phyloP scores from a whole-genome alignment of 2,888 invertebrate genomes.

The Sphaerophoria rueppellii region DNA sequence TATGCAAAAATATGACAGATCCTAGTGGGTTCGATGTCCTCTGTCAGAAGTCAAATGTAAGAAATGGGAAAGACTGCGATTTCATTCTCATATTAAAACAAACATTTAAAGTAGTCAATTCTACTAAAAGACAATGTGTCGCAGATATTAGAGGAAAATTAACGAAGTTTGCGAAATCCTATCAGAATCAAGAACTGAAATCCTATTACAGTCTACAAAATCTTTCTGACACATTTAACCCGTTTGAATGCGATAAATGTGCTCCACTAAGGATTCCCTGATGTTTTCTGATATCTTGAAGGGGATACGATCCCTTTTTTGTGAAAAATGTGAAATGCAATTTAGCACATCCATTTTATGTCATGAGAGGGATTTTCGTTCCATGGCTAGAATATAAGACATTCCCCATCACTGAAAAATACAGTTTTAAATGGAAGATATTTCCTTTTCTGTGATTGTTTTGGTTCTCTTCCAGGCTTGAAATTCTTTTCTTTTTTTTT shows the following conservation, averaged over 20 bases:
- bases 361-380: constrained; percentile 23
- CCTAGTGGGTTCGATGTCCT: not conserved
- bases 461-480: not conserved
- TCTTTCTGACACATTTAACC: constrained; percentile 9
- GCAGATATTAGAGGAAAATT: constrained; percentile 5
- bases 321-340: constrained; percentile 62
- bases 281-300: constrained; percentile 16
- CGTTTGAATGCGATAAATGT: constrained; percentile 20
- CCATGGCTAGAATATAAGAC: not conserved
- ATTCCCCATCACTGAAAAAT: constrained; percentile 10
- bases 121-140: not conserved
- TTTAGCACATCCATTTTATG: constrained; percentile 32
- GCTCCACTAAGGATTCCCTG: not conserved
- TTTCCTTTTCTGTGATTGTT: not conserved
- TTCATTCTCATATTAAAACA: not conserved
- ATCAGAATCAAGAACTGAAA: not conserved
- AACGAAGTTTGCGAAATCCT: constrained; percentile 12
- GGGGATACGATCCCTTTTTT: constrained; percentile 25
- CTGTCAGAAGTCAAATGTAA: not conserved
- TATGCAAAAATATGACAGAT: not conserved
- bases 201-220: not conserved
- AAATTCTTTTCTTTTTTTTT: not conserved
- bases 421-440: constrained; percentile 21
- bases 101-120: not conserved
- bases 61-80: not conserved